Evolutionary conservation across 2,888 invertebrate genomes (phyloP), one percentile per base, ranked within the genome.

Genomic region (Abrostola triplasia): DNA sequence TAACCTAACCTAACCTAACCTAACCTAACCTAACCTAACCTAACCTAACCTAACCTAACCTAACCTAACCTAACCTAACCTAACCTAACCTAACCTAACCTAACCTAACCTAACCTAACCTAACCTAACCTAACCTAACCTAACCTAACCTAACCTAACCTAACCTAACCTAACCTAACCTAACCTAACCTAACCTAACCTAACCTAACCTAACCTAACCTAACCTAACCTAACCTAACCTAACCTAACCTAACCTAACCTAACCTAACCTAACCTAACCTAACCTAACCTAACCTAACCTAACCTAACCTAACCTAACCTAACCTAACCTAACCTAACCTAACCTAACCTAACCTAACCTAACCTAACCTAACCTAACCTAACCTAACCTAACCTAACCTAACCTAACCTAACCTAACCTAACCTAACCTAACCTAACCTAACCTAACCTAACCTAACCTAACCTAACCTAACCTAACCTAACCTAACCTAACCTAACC

Each of bases 151-250:
- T 59, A 59, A 59, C 59, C 59, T 59, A 59, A 59, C 59, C 59
- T 53, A 59, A 59, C 59, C 53, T 53, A 59, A 52, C 59, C 59
- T 59, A 59, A 53, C 53, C 47, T 44, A 59, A 53, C 59, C 59
- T 53, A 53, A 53, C 59, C 59, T 53, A 59, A 59, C 59, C 59
- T 53, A 59, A 59, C 59, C 53, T 53, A 59, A 59, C 59, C 59
- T 59, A 59, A 59, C 59, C 59, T 53, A 59, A 59, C 60, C 60
- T 60, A 60, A 60, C 60, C 60, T 60, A 60, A 60, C 60, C 60
- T 54, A 60, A 60, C 60, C 60, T 60, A 60, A 60, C 60, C 60
- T 60, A 60, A 60, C 60, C 60, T 54, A 59, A 60, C 60, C 60
- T 60, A 60, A 60, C 60, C 60, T 60, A 60, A 60, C 60, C 60